phyloP scores from a whole-genome alignment of 2,888 invertebrate genomes.

The Gandaritis pyraliata region DNA sequence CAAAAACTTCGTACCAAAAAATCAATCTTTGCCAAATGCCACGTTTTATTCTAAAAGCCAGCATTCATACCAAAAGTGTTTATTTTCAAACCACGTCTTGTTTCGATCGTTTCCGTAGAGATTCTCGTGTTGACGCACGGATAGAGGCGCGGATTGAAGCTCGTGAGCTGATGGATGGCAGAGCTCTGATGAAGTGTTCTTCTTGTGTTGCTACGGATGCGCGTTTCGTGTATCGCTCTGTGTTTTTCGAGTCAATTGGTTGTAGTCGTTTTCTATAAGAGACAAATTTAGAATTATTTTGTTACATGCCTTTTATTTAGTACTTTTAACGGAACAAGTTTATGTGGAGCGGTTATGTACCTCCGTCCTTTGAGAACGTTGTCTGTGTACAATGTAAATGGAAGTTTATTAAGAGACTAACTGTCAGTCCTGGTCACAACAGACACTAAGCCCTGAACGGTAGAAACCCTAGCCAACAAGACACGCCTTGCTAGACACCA shows the following conservation, averaged over 20 bases:
- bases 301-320: too few relatives aligned
- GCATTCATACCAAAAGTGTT: slow-evolving; percentile 5
- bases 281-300: background rate
- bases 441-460: too few relatives aligned
- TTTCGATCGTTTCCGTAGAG: slow-evolving; percentile 30
- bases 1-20: slow-evolving; percentile 2
- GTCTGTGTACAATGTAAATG: too few relatives aligned
- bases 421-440: too few relatives aligned
- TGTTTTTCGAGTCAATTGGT: slow-evolving; percentile 52
- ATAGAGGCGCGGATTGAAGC: slow-evolving; percentile 72
- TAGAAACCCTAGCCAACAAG: too few relatives aligned
- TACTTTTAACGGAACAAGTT: too few relatives aligned
- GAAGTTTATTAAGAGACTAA: too few relatives aligned
- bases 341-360: too few relatives aligned
- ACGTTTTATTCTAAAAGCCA: too few relatives aligned
- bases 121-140: slow-evolving; percentile 56
- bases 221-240: slow-evolving; percentile 63
- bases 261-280: slow-evolving; percentile 53
- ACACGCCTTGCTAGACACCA: too few relatives aligned
- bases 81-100: slow-evolving; percentile 33
- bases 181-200: slow-evolving; percentile 64
- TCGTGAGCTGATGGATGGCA: slow-evolving; percentile 68
- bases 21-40: background rate
- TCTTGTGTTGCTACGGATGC: slow-evolving; percentile 49
- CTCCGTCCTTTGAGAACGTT: too few relatives aligned